phyloP scores from a whole-genome alignment of 2,113 vertebrate species.

The Oenanthe oenanthe region DNA sequence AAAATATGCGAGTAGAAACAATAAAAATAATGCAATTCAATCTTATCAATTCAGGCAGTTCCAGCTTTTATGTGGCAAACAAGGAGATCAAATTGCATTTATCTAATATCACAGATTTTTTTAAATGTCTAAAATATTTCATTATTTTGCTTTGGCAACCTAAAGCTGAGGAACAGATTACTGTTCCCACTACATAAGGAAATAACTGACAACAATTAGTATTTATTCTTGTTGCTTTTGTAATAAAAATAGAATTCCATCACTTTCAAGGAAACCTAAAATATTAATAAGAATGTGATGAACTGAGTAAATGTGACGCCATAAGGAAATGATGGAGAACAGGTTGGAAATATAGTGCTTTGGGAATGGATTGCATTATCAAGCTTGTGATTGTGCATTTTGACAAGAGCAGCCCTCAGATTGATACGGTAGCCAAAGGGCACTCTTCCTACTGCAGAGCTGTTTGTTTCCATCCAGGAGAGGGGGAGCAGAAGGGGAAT shows the following conservation, averaged over 20 bases:
- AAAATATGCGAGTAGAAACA: constrained; percentile 48
- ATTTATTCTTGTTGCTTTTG: constrained; percentile 73
- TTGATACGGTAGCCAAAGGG: constrained; percentile 71
- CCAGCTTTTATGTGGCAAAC: constrained; percentile 67
- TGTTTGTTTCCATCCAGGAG: constrained; percentile 41
- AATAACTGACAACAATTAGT: constrained; percentile 71
- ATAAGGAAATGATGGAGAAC: constrained; percentile 74
- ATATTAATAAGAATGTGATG: constrained; percentile 72
- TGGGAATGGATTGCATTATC: constrained; percentile 69
- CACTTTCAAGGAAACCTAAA: constrained; percentile 72
- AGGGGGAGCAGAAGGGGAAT: constrained; percentile 38
- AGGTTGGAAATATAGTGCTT: constrained; percentile 69
- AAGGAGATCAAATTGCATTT: constrained; percentile 70
- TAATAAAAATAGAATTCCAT: constrained; percentile 75
- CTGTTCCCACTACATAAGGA: constrained; percentile 68
- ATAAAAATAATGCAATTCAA: constrained; percentile 66
- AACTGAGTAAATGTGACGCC: constrained; percentile 69
- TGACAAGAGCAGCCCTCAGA: constrained; percentile 70
- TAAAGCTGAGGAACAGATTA: constrained; percentile 65
- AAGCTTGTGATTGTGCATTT: constrained; percentile 70
- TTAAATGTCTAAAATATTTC: constrained; percentile 66
- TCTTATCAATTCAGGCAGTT: constrained; percentile 68
- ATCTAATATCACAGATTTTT: constrained; percentile 70
- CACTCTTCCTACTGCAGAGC: constrained; percentile 58
- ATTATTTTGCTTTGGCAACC: constrained; percentile 68